Conservation (phyloP, 1,140 invertebrate genomes). For the Colletes latitarsis region DNA sequence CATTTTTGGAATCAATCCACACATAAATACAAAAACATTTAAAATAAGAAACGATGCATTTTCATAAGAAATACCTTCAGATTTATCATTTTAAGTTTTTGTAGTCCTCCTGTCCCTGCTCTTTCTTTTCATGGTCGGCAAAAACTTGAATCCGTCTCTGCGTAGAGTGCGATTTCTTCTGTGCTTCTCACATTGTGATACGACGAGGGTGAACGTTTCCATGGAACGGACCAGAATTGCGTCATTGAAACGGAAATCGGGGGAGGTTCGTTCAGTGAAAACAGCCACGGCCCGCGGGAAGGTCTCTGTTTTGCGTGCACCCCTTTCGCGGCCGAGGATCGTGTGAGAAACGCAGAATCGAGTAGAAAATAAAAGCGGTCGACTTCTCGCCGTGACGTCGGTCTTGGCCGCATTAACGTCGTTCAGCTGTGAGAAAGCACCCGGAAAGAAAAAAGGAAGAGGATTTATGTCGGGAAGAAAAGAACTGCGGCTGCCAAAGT, state of each 20-base stretch:
- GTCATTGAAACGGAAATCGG: constrained; percentile 51
- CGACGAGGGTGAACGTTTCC: no score
- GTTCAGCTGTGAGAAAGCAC: constrained; percentile 54
- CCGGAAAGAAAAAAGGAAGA: constrained; percentile 43
- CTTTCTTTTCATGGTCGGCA: no score
- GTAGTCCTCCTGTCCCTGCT: no score
- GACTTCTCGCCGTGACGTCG: constrained; percentile 53
- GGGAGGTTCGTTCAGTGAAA: constrained; percentile 53
- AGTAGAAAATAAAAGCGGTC: constrained; percentile 62
- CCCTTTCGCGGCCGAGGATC: constrained; percentile 34
- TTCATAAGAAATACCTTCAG: no score
- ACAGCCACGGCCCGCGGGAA: constrained; percentile 33
- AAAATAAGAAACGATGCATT: no score
- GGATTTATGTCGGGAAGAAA: constrained; percentile 62
- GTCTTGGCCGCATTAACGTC: constrained; percentile 39
- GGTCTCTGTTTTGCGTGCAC: constrained; percentile 38
- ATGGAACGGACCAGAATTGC: constrained; percentile 38
- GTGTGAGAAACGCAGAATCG: constrained; percentile 61
- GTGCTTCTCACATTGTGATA: no score
- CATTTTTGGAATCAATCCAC: no score
- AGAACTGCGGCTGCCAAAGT: constrained; percentile 50
- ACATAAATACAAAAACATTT: no score
- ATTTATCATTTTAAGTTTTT: no score
- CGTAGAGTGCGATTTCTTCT: no score
- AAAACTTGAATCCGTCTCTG: no score